Conservation (phyloP, 2,113 vertebrate species). For the Neotoma lepida region DNA sequence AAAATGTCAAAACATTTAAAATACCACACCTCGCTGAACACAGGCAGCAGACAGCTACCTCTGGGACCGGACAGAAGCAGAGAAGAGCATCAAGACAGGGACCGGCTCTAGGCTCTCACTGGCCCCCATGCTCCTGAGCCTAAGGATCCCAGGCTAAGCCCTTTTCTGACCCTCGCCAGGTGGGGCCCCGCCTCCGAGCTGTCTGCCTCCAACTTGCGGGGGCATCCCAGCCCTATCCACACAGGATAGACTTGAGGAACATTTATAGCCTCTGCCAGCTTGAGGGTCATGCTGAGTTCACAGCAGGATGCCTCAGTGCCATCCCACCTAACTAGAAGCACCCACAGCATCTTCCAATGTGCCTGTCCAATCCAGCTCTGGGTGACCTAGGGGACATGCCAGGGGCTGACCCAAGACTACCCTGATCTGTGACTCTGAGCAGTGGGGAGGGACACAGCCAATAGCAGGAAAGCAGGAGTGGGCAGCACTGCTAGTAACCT, state of each 20-base stretch:
- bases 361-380: too few relatives aligned
- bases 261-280: neutral
- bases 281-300: neutral
- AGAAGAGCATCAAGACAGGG: accelerated
- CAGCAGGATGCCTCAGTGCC: neutral
- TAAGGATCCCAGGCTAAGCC: accelerated
- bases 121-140: neutral
- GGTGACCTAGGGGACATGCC: neutral
- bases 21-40: neutral
- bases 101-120: accelerated
- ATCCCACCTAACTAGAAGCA: neutral
- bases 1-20: conserved; percentile 70
- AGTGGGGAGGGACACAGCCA: neutral
- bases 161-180: neutral
- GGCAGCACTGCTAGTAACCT: neutral
- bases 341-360: neutral
- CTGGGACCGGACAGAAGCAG: neutral
- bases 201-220: neutral
- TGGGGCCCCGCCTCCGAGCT: neutral
- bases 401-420: neutral
- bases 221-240: too few relatives aligned
- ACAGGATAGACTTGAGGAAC: neutral
- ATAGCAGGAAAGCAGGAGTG: neutral
- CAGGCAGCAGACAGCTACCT: neutral
- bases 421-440: neutral